These are phyloP conservation scores for Homalodisca vitripennis DNA, from an alignment of 1,140 invertebrate genomes.

Conservation along the genomic window DNA sequence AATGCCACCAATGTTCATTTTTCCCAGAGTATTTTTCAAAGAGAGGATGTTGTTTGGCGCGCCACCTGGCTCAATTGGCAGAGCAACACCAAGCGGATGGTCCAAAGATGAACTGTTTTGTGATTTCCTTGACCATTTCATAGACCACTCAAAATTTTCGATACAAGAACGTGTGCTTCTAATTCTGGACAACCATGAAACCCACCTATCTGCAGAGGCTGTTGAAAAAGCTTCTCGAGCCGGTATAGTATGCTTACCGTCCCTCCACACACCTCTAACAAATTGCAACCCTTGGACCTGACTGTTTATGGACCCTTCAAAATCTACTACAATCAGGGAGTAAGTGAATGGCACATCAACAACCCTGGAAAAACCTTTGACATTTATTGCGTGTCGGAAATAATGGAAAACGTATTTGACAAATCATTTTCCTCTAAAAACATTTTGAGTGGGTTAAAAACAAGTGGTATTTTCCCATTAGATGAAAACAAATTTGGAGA, in stretches of 20 bases:
- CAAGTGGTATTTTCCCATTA: constrained; percentile 27
- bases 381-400: constrained; percentile 33
- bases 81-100: constrained; percentile 46
- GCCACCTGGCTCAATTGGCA: constrained; percentile 44
- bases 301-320: constrained; percentile 38
- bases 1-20: constrained; percentile 48
- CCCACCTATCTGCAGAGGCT: constrained; percentile 36
- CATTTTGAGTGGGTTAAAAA: constrained; percentile 30
- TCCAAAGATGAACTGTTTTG: constrained; percentile 42
- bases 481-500: no score
- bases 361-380: constrained; percentile 33
- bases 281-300: no score
- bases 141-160: constrained; percentile 3
- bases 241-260: constrained; percentile 48
- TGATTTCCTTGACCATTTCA: constrained; percentile 17
- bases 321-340: constrained; percentile 27
- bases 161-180: constrained; percentile 37
- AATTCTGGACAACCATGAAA: constrained; percentile 39
- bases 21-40: constrained; percentile 43
- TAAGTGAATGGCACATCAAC: constrained; percentile 26
- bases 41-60: constrained; percentile 31
- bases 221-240: constrained; percentile 43
- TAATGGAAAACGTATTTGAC: no score
- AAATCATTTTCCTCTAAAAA: constrained; percentile 30
- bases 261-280: no score